Evolutionary conservation across 2,113 vertebrate species (phyloP).

Genomic region (Lethenteron reissneri): DNA sequence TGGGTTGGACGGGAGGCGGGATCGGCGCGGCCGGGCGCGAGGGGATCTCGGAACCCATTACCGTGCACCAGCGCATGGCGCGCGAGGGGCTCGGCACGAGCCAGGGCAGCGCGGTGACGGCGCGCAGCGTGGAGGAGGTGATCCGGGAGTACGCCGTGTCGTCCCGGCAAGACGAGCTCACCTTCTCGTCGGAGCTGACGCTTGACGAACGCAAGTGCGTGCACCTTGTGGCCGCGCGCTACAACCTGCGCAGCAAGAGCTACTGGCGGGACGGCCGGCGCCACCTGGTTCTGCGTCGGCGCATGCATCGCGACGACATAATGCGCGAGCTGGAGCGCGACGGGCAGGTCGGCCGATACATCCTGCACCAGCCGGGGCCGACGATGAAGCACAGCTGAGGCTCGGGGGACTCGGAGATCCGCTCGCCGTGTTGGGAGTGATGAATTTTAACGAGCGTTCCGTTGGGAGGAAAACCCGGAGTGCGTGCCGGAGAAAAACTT

Average conservation of each 20-base stretch:
- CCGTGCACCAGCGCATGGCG: constrained; percentile 77
- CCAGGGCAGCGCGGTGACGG: constrained; percentile 42
- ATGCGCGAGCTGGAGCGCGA: constrained; percentile 75
- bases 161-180: constrained; percentile 64
- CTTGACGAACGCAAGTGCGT: constrained; percentile 82
- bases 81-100: constrained; percentile 65
- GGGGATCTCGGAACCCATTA: constrained; percentile 74
- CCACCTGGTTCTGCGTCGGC: constrained; percentile 69
- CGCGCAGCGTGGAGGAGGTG: constrained; percentile 70
- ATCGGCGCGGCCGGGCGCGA: constrained; percentile 56
- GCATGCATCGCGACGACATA: constrained; percentile 65
- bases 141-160: constrained; percentile 71
- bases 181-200: constrained; percentile 73
- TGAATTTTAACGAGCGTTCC: too few species aligned
- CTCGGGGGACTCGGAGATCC: too few species aligned
- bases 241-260: constrained; percentile 76
- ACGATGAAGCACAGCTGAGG: too few species aligned
- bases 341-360: constrained; percentile 71
- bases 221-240: constrained; percentile 69
- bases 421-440: too few species aligned
- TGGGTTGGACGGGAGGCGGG: constrained; percentile 89
- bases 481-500: too few species aligned
- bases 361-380: too few species aligned
- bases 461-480: too few species aligned
- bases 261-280: constrained; percentile 58